These are phyloP conservation scores for Papilio dardanus DNA, from an alignment of 1,140 invertebrate genomes.

Conservation along the genomic window DNA sequence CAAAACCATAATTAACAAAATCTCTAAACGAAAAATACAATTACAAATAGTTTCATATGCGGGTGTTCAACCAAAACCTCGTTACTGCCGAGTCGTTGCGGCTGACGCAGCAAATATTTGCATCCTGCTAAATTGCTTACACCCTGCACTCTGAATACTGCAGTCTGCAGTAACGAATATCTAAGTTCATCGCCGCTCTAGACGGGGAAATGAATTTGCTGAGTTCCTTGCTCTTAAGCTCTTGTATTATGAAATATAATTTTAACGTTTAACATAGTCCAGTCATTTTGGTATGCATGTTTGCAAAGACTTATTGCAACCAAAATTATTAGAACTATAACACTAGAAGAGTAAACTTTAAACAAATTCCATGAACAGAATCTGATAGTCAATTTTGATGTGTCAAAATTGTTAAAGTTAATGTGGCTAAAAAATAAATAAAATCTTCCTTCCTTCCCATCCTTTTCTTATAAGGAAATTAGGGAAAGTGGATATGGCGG, in stretches of 20 bases:
- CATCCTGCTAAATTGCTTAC: conserved; percentile 52
- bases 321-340: too few relatives aligned
- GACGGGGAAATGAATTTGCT: conserved; percentile 33
- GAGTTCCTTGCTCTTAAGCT: conserved; percentile 22
- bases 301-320: neutral
- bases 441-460: too few relatives aligned
- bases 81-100: conserved; percentile 39
- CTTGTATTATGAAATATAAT: conserved; percentile 19
- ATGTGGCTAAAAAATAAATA: too few relatives aligned
- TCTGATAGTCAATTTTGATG: too few relatives aligned
- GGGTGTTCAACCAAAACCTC: conserved; percentile 47
- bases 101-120: conserved; percentile 49
- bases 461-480: too few relatives aligned
- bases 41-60: conserved; percentile 5
- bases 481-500: too few relatives aligned
- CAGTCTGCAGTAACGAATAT: conserved; percentile 35
- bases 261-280: neutral
- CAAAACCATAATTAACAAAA: neutral
- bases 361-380: too few relatives aligned
- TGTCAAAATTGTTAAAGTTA: too few relatives aligned
- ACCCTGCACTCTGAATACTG: conserved; percentile 20
- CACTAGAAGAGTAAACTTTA: too few relatives aligned
- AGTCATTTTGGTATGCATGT: neutral
- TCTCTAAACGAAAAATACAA: conserved; percentile 16
- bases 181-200: conserved; percentile 31